Evolutionary conservation across 2,113 vertebrate species (phyloP).

Genomic region (Mesoclemmys tuberculata): DNA sequence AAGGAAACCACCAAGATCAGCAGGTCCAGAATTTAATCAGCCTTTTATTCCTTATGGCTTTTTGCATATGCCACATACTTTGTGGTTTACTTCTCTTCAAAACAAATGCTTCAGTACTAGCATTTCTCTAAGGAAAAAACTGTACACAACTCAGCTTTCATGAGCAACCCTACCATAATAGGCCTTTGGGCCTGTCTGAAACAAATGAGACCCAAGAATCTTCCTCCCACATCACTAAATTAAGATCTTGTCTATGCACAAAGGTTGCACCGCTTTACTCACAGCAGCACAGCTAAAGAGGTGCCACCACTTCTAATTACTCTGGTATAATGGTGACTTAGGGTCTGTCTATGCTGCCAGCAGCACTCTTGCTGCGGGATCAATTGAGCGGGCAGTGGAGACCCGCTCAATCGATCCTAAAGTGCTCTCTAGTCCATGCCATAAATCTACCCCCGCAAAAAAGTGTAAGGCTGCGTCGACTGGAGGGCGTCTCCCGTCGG

Average conservation of each 20-base stretch:
- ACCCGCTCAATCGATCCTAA: too few relatives aligned
- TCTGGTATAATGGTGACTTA: background rate
- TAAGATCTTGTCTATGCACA: background rate
- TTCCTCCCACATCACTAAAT: background rate
- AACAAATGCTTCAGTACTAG: slow-evolving; percentile 61
- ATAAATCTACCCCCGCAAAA: too few relatives aligned
- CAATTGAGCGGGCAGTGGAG: too few relatives aligned
- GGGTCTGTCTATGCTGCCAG: too few relatives aligned
- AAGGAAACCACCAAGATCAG: slow-evolving; percentile 76
- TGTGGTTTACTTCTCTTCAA: slow-evolving; percentile 34
- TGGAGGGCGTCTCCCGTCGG: too few relatives aligned
- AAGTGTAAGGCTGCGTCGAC: too few relatives aligned
- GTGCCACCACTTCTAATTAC: background rate
- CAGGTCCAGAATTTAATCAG: slow-evolving; percentile 68
- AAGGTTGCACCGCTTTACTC: background rate
- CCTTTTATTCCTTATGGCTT: slow-evolving; percentile 56
- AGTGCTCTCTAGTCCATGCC: too few relatives aligned
- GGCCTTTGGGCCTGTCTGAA: background rate
- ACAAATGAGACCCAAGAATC: background rate
- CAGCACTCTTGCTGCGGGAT: too few relatives aligned
- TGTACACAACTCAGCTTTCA: background rate
- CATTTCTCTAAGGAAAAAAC: slow-evolving; percentile 20
- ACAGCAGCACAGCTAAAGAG: too few relatives aligned
- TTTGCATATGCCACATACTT: slow-evolving; percentile 67
- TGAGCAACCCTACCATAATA: background rate